Percentiles rank a stretch among this genome's conserved stretches.
Conservation (phyloP, 2,113 vertebrate genomes). For the Semnopithecus entellus region DNA sequence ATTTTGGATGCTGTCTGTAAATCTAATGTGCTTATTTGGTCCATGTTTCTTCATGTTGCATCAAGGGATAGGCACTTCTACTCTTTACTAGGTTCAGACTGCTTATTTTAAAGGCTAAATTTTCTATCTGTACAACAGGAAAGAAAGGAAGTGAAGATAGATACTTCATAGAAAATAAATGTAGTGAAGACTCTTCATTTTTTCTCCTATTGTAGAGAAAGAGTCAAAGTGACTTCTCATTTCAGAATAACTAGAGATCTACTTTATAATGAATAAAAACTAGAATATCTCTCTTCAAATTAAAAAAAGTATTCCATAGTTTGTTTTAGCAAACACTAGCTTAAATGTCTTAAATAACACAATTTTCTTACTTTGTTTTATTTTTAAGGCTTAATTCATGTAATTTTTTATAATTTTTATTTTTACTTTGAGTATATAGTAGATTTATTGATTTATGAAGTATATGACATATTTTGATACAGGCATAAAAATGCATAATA, state of each 20-base stretch:
- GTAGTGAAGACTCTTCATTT: neutral
- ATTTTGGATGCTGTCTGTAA: neutral
- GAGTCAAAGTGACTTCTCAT: neutral
- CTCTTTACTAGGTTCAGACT: neutral
- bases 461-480: no score
- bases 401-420: no score
- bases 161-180: no score
- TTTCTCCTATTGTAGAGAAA: neutral
- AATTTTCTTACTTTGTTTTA: no score
- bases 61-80: neutral
- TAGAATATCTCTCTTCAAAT: neutral
- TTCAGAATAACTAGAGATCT: neutral
- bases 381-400: no score
- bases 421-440: no score
- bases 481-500: no score
- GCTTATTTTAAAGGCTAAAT: conserved; percentile 26
- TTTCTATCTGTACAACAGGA: neutral
- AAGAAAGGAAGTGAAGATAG: no score
- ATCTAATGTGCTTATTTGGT: neutral
- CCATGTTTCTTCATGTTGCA: neutral
- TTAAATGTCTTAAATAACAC: neutral
- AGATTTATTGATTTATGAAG: no score
- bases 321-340: neutral
- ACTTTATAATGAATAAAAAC: neutral
- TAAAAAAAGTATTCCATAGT: neutral